Percentiles rank a stretch among this genome's conserved stretches.
Evolutionary conservation across 2,113 vertebrate species (phyloP).

Genomic region (Physeter macrocephalus): DNA sequence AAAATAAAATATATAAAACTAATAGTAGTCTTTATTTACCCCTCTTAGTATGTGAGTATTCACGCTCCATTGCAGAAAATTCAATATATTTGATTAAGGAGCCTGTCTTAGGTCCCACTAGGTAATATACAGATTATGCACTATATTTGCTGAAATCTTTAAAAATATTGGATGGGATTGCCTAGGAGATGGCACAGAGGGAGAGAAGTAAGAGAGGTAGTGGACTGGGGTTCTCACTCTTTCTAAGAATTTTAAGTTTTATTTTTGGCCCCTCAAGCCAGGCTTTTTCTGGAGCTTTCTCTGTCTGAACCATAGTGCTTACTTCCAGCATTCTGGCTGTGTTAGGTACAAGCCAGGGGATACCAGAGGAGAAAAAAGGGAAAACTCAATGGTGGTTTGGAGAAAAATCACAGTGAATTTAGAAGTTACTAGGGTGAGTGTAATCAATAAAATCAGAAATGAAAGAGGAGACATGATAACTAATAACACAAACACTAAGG

Average conservation of each 20-base stretch:
- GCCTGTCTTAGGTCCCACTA: background rate
- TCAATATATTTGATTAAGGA: background rate
- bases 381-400: background rate
- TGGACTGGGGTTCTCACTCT: background rate
- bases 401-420: background rate
- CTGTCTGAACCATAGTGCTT: background rate
- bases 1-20: constrained; percentile 7
- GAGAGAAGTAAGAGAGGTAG: background rate
- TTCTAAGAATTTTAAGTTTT: background rate
- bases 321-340: background rate
- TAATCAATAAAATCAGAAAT: background rate
- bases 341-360: background rate
- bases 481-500: background rate
- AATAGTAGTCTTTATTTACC: background rate
- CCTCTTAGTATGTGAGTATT: background rate
- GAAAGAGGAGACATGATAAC: background rate
- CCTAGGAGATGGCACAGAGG: background rate
- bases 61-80: background rate
- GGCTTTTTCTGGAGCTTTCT: background rate
- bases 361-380: background rate
- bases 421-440: background rate
- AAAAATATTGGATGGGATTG: background rate
- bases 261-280: background rate
- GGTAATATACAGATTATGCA: background rate
- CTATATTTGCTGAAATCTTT: background rate